Evolutionary conservation across 1,140 invertebrate species (phyloP).

Genomic region (Eriocheir sinensis): DNA sequence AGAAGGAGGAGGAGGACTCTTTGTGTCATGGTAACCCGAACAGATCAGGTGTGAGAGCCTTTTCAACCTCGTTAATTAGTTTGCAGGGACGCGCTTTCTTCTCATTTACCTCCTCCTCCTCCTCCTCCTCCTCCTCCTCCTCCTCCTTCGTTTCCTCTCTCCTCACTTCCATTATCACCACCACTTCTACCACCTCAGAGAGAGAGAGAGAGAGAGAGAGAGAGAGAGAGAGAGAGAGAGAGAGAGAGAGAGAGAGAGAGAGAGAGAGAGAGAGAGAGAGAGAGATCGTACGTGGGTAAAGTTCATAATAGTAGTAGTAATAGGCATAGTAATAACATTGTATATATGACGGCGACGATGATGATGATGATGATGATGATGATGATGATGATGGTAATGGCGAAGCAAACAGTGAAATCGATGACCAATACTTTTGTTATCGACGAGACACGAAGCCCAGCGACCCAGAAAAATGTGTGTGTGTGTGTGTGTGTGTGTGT

Average conservation of each 20-base stretch:
- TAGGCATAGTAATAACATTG: no score
- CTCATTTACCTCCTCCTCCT: background rate
- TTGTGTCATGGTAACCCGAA: background rate
- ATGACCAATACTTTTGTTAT: background rate
- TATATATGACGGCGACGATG: no score
- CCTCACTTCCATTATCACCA: background rate
- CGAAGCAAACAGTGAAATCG: background rate
- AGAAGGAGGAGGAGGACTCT: background rate
- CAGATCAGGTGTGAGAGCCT: background rate
- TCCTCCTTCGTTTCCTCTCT: background rate
- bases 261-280: no score
- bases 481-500: slow-evolving; percentile 24
- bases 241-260: background rate
- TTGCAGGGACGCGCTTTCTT: background rate
- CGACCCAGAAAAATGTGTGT: background rate
- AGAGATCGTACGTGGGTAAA: no score
- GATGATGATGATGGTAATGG: background rate
- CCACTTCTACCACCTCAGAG: background rate
- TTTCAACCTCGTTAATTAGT: background rate
- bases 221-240: slow-evolving; percentile 1
- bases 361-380: background rate
- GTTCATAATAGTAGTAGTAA: no score
- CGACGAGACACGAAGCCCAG: background rate
- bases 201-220: slow-evolving; percentile 11
- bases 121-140: background rate